A percentile compares a stretch with the other conserved stretches of the same genome.
Evolutionary conservation across 2,797 vertebrate species (phyloP).

Genomic region (Syncerus caffer): DNA sequence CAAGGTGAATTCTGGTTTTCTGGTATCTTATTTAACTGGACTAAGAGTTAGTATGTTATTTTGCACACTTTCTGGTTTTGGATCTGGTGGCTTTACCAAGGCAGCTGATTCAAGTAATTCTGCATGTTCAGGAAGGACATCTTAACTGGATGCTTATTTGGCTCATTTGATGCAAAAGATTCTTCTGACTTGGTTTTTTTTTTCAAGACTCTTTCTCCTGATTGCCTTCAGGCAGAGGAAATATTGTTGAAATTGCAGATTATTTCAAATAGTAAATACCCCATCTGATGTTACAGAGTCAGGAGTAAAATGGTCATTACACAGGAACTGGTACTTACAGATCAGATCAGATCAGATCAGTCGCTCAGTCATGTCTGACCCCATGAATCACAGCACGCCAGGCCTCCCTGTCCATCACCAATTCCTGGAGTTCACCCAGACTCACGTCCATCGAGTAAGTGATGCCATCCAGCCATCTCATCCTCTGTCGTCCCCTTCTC

Average conservation of each 20-base stretch:
- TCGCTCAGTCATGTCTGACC: too few species aligned
- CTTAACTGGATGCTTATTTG: constrained; percentile 76
- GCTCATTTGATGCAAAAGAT: constrained; percentile 57
- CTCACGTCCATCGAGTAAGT: too few species aligned
- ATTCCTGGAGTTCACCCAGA: too few species aligned
- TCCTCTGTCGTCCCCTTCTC: too few species aligned
- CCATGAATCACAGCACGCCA: too few species aligned
- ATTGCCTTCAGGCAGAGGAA: constrained; percentile 81
- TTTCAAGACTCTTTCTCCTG: constrained; percentile 65
- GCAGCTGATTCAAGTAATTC: constrained; percentile 35
- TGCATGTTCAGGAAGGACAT: constrained; percentile 55
- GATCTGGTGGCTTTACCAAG: constrained; percentile 34
- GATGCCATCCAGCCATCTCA: too few species aligned
- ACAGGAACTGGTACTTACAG: constrained; percentile 91
- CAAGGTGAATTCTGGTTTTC: constrained; percentile 60
- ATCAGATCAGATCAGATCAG: constrained; percentile 21
- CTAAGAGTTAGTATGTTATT: constrained; percentile 47
- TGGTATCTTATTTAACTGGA: constrained; percentile 10
- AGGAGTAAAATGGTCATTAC: constrained; percentile 91
- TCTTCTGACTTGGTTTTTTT: constrained; percentile 47
- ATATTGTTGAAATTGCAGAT: constrained; percentile 89
- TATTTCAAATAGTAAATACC: constrained; percentile 91
- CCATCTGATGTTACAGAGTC: constrained; percentile 91
- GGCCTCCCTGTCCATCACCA: too few species aligned
- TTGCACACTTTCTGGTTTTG: constrained; percentile 38